Evolutionary conservation across 2,113 vertebrate species (phyloP).

Genomic region (Gnathonemus longibarbis): DNA sequence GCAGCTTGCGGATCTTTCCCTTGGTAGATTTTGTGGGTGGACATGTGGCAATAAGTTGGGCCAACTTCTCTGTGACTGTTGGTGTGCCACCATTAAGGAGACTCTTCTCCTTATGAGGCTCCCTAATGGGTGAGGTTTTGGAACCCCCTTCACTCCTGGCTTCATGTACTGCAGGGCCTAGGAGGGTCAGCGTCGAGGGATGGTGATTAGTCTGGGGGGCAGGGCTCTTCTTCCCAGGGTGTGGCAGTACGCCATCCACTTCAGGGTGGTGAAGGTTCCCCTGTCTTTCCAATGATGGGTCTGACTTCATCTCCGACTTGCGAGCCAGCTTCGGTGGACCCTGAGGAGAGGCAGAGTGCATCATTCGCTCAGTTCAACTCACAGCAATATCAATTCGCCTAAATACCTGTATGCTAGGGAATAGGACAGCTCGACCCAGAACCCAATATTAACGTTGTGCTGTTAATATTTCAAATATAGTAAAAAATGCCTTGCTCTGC

Average conservation of each 20-base stretch:
- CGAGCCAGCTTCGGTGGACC: conserved; percentile 59
- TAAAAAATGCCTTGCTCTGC: not conserved
- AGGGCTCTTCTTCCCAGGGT: conserved; percentile 57
- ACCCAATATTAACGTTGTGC: not conserved
- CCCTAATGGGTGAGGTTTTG: conserved; percentile 54
- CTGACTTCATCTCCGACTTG: conserved; percentile 61
- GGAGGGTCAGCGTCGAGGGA: conserved; percentile 41
- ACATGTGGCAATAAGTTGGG: conserved; percentile 90
- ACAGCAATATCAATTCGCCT: not conserved
- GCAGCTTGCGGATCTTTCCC: conserved; percentile 65
- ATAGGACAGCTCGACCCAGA: not conserved
- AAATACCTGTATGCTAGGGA: not conserved
- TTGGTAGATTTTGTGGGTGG: conserved; percentile 91
- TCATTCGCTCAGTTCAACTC: not conserved
- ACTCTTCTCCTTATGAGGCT: conserved; percentile 67
- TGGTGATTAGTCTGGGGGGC: conserved; percentile 44
- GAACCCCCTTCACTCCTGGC: conserved; percentile 60
- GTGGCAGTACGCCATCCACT: conserved; percentile 55
- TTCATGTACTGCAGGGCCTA: conserved; percentile 44
- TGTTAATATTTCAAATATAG: not conserved
- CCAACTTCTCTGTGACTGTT: conserved; percentile 87
- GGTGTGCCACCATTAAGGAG: conserved; percentile 68
- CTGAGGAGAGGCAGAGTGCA: conserved; percentile 36
- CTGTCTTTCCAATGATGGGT: conserved; percentile 53
- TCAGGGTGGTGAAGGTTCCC: conserved; percentile 58